Percentiles rank a stretch among this genome's conserved stretches.
Evolutionary conservation across 1,140 invertebrate genomes (phyloP).

Genomic region (Drosophila quadrilineata): DNA sequence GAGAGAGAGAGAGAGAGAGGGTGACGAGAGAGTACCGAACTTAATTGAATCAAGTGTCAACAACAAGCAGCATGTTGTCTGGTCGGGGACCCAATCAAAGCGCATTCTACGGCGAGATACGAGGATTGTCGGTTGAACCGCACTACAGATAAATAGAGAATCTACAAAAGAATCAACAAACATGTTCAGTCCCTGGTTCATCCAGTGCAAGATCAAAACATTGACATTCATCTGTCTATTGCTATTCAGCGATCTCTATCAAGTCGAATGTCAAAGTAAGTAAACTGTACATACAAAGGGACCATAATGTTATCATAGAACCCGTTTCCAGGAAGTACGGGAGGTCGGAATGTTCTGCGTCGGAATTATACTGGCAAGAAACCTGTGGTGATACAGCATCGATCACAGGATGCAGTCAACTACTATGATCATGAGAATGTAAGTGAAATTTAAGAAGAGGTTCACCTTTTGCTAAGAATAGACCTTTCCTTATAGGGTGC

Average conservation of each 20-base stretch:
- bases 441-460: slow-evolving; percentile 55
- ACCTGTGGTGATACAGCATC: slow-evolving; percentile 85
- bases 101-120: slow-evolving; percentile 57
- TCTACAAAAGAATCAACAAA: too few species aligned
- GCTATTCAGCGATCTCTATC: slow-evolving; percentile 35
- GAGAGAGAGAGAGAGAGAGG: neutral
- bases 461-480: neutral
- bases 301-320: neutral
- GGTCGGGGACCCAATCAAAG: slow-evolving; percentile 12
- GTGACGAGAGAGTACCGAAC: neutral
- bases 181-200: slow-evolving; percentile 30
- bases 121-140: slow-evolving; percentile 27
- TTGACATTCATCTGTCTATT: slow-evolving; percentile 53
- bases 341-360: slow-evolving; percentile 69
- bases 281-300: neutral
- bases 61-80: slow-evolving; percentile 6
- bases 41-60: slow-evolving; percentile 56
- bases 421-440: slow-evolving; percentile 90
- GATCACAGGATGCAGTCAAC: slow-evolving; percentile 85
- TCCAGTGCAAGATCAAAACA: slow-evolving; percentile 45
- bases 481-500: slow-evolving; percentile 87
- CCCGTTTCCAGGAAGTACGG: slow-evolving; percentile 58
- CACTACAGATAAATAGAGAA: too few species aligned
- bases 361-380: slow-evolving; percentile 76
- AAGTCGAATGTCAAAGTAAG: slow-evolving; percentile 53